Percentiles rank a stretch among this genome's conserved stretches.
phyloP scores from a whole-genome alignment of 2,888 invertebrate species.

The Nomada lathburiana region DNA sequence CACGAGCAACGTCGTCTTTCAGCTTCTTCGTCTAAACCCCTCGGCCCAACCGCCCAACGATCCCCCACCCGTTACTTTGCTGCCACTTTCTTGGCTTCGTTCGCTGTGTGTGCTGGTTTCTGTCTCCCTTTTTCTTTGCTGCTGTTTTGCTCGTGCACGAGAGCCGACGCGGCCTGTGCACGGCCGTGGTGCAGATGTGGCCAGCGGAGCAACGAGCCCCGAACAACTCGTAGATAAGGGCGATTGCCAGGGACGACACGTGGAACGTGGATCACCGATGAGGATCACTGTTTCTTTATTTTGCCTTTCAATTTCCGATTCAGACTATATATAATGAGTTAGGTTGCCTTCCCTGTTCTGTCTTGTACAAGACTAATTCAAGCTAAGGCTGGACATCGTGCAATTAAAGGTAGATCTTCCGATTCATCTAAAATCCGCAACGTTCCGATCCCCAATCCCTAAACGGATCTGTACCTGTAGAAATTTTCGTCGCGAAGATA shows the following conservation, averaged over 20 bases:
- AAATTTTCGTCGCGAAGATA: neutral
- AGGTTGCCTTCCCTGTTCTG: too few species aligned
- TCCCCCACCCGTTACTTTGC: constrained; percentile 49
- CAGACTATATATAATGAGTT: too few species aligned
- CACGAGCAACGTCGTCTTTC: constrained; percentile 53
- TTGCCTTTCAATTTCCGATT: too few species aligned
- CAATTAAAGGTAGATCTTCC: too few species aligned
- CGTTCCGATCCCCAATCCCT: neutral
- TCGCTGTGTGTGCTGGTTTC: constrained; percentile 54
- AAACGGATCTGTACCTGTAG: too few species aligned
- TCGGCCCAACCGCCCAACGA: constrained; percentile 66
- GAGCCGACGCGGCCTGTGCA: constrained; percentile 72
- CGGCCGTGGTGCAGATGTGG: constrained; percentile 69
- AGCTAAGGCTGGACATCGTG: too few species aligned
- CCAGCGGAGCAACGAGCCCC: constrained; percentile 60
- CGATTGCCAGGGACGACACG: constrained; percentile 39
- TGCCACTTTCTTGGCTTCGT: constrained; percentile 74
- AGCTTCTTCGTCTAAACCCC: constrained; percentile 59
- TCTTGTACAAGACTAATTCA: too few species aligned
- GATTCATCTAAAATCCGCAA: too few species aligned
- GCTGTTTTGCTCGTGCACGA: constrained; percentile 69
- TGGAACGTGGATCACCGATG: neutral
- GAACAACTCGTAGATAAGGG: constrained; percentile 54
- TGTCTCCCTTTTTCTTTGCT: neutral
- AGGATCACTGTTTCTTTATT: too few species aligned